A percentile compares a stretch with the other conserved stretches of the same genome.
These are phyloP conservation scores for Semibalanus balanoides DNA, from an alignment of 1,140 invertebrate species.

Conservation along the genomic window DNA sequence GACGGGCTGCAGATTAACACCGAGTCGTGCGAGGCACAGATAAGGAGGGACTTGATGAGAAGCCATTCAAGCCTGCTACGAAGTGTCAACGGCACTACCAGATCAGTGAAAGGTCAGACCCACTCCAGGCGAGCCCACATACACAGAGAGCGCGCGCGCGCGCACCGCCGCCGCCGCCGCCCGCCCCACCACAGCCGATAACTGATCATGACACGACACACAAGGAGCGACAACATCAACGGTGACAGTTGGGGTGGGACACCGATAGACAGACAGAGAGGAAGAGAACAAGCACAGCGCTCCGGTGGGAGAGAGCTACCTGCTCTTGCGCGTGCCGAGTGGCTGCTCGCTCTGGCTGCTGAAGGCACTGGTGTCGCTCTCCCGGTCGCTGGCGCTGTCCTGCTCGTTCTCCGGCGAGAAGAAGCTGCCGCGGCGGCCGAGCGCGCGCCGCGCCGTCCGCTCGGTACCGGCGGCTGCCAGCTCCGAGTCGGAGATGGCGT, in stretches of 20 bases:
- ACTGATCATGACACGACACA: background rate
- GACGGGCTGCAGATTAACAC: background rate
- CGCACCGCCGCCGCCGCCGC: too few relatives aligned
- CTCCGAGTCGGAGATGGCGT: background rate
- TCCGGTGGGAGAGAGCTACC: constrained; percentile 32
- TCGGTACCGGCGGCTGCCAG: background rate
- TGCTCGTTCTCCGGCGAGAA: background rate
- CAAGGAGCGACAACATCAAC: background rate
- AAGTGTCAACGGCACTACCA: background rate
- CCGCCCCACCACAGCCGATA: background rate
- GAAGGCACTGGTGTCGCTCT: constrained; percentile 71
- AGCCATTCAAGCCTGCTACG: background rate
- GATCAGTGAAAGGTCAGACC: background rate
- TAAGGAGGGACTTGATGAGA: background rate
- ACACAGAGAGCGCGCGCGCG: too few relatives aligned
- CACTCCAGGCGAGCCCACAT: background rate
- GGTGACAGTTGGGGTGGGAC: background rate
- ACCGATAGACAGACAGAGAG: background rate
- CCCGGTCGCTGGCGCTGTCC: constrained; percentile 61
- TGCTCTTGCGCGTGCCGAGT: constrained; percentile 47
- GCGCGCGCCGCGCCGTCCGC: too few relatives aligned
- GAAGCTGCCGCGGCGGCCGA: background rate
- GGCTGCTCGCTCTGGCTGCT: constrained; percentile 80
- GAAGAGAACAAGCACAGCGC: background rate
- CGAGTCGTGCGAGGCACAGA: background rate